These are phyloP conservation scores for Tetrax tetrax DNA, from an alignment of 2,113 vertebrate species.

Conservation along the genomic window DNA sequence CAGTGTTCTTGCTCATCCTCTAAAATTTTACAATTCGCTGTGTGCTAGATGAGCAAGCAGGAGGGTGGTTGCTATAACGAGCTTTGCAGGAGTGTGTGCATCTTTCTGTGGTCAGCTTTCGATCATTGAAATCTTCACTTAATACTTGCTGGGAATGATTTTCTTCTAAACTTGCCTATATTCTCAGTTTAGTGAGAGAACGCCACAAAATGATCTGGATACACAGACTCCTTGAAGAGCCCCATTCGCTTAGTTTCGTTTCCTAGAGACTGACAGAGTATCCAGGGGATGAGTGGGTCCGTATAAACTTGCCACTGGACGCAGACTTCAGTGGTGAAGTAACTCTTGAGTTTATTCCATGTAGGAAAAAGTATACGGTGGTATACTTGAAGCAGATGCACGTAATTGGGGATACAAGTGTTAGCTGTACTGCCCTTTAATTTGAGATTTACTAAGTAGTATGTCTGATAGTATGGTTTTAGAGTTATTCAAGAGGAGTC, in stretches of 20 bases:
- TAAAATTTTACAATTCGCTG: not conserved
- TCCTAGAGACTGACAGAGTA: not conserved
- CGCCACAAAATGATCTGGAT: not conserved
- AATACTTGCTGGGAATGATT: not conserved
- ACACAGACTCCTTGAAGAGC: not conserved
- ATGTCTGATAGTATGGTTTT: not conserved
- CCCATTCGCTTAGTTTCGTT: not conserved
- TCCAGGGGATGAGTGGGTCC: not conserved
- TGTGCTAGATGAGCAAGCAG: not conserved
- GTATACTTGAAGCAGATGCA: not conserved
- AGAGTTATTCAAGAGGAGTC: not conserved
- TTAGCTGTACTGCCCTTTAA: not conserved
- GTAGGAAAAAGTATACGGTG: accelerated
- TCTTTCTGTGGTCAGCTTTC: not conserved
- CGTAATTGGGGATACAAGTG: not conserved
- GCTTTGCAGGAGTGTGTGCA: not conserved
- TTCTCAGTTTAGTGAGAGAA: not conserved
- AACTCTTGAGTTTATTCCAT: not conserved
- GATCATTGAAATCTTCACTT: not conserved
- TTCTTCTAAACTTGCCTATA: not conserved
- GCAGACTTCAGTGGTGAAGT: not conserved
- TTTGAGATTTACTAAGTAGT: not conserved
- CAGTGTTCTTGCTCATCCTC: not conserved
- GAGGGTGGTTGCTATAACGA: not conserved
- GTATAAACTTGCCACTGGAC: not conserved